Evolutionary conservation across 2,888 invertebrate genomes (phyloP), one percentile per base, ranked within the genome.

Genomic region (Habroteleia sp.): DNA sequence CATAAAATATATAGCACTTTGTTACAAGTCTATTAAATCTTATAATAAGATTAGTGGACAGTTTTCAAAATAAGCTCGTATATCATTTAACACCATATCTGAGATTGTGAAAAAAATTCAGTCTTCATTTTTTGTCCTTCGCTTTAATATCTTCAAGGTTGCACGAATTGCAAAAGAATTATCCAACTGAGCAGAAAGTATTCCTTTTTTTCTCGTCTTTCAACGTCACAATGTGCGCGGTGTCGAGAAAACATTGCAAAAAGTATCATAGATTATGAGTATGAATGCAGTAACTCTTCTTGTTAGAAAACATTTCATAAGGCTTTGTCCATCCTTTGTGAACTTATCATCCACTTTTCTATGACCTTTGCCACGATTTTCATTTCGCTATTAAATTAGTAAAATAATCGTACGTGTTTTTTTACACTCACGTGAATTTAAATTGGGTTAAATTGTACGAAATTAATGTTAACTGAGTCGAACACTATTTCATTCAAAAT

Each of bases 31-130:
- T 37, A 46, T 46, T 56, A 54, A 20, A 39, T 46, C 25, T 11
- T 7, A 37, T 23, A 31, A 56, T 65, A 52, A 5, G 6, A 25
- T 3, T 23, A 5, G 3, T 7, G 58, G 42, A 68, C 58, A 62
- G 54, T 54, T 54, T 54, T 41, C 46, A 39, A 82, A 79, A 65
- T 76, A 77, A 77, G 78, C 78, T 77, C 78, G 73, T 79, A 80
- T 77, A 77, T 83, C 81, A 74, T 77, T 72, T 33, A 10, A 23
- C 14, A 46, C 52, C 39, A 50, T 48, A 3, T 37, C 35, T n/a
- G 79, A 80, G 79, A 79, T 79, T 77, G 71, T 60, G 79, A 73
- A 68, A 79, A 77, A 80, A 80, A 80, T 82, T 79, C 78, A 76
- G 78, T 77, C 74, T 80, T 81, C 74, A 79, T 80, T 81, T 71